Evolutionary conservation across 2,797 vertebrate genomes (phyloP), one percentile per base, ranked within the genome.

Genomic region (Catostomus latipinnis): DNA sequence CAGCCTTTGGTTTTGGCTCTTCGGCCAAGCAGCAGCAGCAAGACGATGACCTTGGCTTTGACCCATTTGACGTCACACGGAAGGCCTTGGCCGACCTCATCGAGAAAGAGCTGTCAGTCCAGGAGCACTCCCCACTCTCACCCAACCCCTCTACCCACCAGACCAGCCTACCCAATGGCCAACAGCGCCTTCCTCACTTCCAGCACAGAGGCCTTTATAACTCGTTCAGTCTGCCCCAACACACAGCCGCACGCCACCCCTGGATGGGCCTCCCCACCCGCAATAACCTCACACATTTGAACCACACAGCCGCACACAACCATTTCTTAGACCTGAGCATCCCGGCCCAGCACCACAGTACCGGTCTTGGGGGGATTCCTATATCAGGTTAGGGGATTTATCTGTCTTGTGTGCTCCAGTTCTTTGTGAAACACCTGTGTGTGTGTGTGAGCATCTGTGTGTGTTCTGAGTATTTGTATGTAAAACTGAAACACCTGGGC

Each of bases 31-130:
- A 88, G 88, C 93, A 96, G 92, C 95, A 98, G 88, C 97, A 97
- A 93, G 98, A 99, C 85, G 98, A 99, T 76, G 98, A 99, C 91
- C 94, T 99, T 85, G 98, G 97, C 87, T 99, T 99, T 84, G 98
- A 99, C 89, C 98, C 98, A 45, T 99, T 99, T 69, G 98, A 99
- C 87, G 96, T 99, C 89, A 99, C 98, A 80, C 95, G 98, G 87
- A 98, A 98, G 92, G 98, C 97, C 90, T 94, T 99, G 93, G 98
- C 98, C 83, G 98, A 99, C 93, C 95, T 99, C 87, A 99, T 99
- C 75, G 98, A 99, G 92, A 99, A 99, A 92, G 98, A 99, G 94
- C 93, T 98, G 84, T 98, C 97, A 0, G 97, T 99, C 81, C 96
- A 97, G 93, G 97, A 98, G 89, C 95, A 96, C 84, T 94, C 88